Conservation (phyloP, 2,888 invertebrate genomes). For the Drosophila kanekoi region DNA sequence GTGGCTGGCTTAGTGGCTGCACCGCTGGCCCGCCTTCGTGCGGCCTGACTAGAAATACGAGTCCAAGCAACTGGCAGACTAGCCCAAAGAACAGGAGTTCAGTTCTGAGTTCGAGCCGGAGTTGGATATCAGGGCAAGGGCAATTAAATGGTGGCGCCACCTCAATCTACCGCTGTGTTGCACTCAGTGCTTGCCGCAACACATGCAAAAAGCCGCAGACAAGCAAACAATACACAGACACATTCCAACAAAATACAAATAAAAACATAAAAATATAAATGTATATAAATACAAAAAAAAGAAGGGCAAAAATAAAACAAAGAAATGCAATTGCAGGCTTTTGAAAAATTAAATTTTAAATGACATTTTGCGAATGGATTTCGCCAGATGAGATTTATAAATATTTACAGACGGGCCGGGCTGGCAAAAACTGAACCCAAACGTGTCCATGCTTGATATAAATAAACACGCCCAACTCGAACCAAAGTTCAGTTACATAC, state of each 20-base stretch:
- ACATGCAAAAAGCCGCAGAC: constrained; percentile 50
- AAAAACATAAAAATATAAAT: constrained; percentile 16
- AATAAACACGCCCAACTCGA: constrained; percentile 11
- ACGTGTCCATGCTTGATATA: constrained; percentile 1
- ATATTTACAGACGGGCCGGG: constrained; percentile 20
- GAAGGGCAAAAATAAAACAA: constrained; percentile 2
- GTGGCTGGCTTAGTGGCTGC: constrained; percentile 44
- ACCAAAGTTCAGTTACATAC: constrained; percentile 1
- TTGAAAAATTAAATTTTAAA: constrained; percentile 58
- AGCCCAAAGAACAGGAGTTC: constrained; percentile 10
- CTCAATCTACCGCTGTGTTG: constrained; percentile 39
- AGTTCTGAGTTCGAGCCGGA: constrained; percentile 21
- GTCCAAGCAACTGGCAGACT: constrained; percentile 53
- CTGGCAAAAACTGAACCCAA: constrained; percentile 1
- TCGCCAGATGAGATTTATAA: constrained; percentile 22
- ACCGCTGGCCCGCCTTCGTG: not conserved
- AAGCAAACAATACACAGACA: constrained; percentile 2
- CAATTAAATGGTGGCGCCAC: constrained; percentile 57
- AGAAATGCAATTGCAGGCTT: constrained; percentile 19
- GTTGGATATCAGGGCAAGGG: constrained; percentile 20
- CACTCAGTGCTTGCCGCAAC: constrained; percentile 37
- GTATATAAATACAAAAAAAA: constrained; percentile 1
- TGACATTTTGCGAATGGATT: constrained; percentile 48
- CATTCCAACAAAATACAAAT: not conserved
- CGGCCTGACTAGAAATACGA: constrained; percentile 18